Conservation (phyloP, 1,140 invertebrate genomes). For the Caenorhabditis briggsae region DNA sequence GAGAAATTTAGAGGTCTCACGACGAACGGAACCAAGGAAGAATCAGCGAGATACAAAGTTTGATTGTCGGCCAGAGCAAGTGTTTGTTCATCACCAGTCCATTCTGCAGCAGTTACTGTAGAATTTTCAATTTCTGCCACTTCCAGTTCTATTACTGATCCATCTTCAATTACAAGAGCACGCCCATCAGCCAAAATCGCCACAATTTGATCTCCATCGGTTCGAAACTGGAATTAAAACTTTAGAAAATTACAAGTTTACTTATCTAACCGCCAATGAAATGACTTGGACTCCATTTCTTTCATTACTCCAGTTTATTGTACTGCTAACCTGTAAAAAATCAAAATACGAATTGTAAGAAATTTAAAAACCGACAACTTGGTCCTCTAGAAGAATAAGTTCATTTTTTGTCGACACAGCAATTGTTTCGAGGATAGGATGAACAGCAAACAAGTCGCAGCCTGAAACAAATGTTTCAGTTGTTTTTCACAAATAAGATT, state of each 20-base stretch:
- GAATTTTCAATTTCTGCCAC: background rate
- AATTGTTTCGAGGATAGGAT: slow-evolving; percentile 20
- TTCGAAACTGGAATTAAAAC: background rate
- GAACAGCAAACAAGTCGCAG: slow-evolving; percentile 1
- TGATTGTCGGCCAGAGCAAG: background rate
- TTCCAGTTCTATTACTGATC: background rate
- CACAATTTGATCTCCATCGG: slow-evolving; percentile 23
- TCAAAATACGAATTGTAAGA: background rate
- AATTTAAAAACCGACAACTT: background rate
- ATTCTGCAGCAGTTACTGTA: background rate
- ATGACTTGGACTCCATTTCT: background rate
- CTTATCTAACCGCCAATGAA: background rate
- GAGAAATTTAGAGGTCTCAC: background rate
- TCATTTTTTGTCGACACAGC: background rate
- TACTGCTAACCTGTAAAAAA: background rate
- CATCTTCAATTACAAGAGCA: background rate
- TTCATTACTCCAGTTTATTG: background rate
- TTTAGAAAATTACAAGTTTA: background rate
- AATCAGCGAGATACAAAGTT: background rate
- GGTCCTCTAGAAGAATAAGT: background rate
- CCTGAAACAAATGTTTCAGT: background rate
- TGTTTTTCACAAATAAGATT: background rate
- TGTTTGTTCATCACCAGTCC: slow-evolving; percentile 3
- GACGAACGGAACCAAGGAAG: background rate
- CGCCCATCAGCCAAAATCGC: slow-evolving; percentile 1